Base-by-base conservation (phyloP, 2,113 vertebrate species). In the Petromus typicus region DNA sequence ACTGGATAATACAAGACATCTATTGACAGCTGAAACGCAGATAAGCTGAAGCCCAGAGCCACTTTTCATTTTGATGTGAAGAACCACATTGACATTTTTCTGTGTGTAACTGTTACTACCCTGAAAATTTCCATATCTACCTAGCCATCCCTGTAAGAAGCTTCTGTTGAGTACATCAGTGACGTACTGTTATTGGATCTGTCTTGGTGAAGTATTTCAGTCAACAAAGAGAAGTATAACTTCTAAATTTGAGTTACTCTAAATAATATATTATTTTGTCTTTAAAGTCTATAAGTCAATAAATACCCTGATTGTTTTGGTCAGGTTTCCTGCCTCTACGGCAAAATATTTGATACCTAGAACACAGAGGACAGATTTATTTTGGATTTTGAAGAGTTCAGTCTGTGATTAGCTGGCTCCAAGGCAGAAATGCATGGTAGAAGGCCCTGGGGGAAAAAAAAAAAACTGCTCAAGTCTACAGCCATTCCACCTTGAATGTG, bases 151-250 rank as follows among this genome's bases (percentile, higher is more conserved):
- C 45, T 37, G 11, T 82, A n/a, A 37, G 51, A 94, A 90, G 16
- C 32, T 20, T 89, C 25, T 86, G 27, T 57, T 27, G 9, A 93
- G 2, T 45, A 45, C 0, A 7, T 63, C 59, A 78, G 8, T 10
- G 3, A 32, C 11, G 13, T 64, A 4, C 48, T 34, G 8, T 34
- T 54, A 61, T 40, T 34, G 13, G 12, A 10, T 85, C 57, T 93
- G n/a, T 76, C 34, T 84, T 48, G 37, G 27, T 69, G 45, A 88
- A 88, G 18, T 88, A 54, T 90, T 94, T 91, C 73, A 64, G 73
- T 43, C 67, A 48, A 61, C 86, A 93, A 40, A 86, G 66, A 57
- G 61, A 93, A 86, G 30, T 7, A 14, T 75, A 57, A 37, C 25
- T 93, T 57, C 12, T 71, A 37, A 63, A 82, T 63, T 92, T 92